These are phyloP conservation scores for Campylomormyrus tamandua DNA, from an alignment of 2,113 vertebrate genomes.

Conservation along the genomic window DNA sequence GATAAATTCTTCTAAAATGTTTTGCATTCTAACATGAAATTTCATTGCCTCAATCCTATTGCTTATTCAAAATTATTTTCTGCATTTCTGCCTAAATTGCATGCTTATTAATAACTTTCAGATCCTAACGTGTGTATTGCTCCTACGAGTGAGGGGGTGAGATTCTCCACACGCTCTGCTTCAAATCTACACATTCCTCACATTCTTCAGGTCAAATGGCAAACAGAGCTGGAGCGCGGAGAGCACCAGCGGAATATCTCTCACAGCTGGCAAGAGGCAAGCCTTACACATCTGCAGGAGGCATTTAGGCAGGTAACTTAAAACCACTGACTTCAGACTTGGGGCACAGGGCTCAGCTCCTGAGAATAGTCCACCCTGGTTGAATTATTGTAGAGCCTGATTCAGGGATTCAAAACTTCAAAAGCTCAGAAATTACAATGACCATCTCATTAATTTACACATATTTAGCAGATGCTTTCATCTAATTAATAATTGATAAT, in stretches of 20 bases:
- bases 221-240: not conserved
- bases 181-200: not conserved
- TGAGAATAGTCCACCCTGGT: not conserved
- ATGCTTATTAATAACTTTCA: not conserved
- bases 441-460: not conserved
- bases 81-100: not conserved
- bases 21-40: not conserved
- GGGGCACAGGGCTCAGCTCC: not conserved
- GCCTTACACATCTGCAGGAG: not conserved
- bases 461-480: not conserved
- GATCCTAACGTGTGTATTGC: not conserved
- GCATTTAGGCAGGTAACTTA: slow-evolving; percentile 5
- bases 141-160: not conserved
- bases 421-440: not conserved
- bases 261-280: not conserved
- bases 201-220: not conserved
- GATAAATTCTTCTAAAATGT: not conserved
- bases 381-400: not conserved
- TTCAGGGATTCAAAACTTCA: not conserved
- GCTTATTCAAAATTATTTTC: not conserved
- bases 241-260: not conserved
- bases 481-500: not conserved
- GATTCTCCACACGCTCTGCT: not conserved
- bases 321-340: not conserved
- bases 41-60: not conserved